A percentile compares a stretch with the other conserved stretches of the same genome.
These are phyloP conservation scores for Ondatra zibethicus DNA, from an alignment of 2,113 vertebrate genomes.

Conservation along the genomic window DNA sequence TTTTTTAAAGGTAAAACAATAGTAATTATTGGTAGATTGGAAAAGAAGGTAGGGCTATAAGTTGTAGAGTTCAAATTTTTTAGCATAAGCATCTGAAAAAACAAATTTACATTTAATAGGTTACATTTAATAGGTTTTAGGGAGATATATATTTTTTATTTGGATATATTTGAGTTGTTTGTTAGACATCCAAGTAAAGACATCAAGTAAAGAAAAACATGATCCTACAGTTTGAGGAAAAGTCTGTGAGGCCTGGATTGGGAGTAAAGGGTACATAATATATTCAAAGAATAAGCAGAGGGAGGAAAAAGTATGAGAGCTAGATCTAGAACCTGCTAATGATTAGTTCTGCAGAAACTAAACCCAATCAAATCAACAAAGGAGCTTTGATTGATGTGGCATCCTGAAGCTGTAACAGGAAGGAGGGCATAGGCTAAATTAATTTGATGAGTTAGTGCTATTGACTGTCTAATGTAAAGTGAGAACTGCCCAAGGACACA, in stretches of 20 bases:
- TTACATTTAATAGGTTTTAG: neutral
- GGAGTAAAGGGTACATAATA: neutral
- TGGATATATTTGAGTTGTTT: neutral
- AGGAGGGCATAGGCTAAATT: neutral
- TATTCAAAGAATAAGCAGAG: neutral
- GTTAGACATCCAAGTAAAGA: neutral
- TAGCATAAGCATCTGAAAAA: neutral
- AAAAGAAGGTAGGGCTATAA: neutral
- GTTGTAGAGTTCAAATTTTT: neutral
- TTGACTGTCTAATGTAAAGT: neutral
- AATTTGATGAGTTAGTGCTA: neutral
- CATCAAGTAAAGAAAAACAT: neutral
- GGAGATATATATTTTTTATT: neutral
- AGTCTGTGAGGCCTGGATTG: neutral
- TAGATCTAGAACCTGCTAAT: neutral
- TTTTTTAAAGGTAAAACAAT: neutral
- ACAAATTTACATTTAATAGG: neutral
- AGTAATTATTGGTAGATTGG: neutral
- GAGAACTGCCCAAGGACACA: neutral
- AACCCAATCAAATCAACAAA: neutral
- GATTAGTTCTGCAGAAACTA: neutral
- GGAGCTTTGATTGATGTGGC: neutral
- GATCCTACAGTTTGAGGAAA: no score
- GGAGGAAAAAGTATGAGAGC: neutral
- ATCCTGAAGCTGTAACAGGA: neutral